Evolutionary conservation across 2,113 vertebrate species (phyloP).

Genomic region (Channa maculata): DNA sequence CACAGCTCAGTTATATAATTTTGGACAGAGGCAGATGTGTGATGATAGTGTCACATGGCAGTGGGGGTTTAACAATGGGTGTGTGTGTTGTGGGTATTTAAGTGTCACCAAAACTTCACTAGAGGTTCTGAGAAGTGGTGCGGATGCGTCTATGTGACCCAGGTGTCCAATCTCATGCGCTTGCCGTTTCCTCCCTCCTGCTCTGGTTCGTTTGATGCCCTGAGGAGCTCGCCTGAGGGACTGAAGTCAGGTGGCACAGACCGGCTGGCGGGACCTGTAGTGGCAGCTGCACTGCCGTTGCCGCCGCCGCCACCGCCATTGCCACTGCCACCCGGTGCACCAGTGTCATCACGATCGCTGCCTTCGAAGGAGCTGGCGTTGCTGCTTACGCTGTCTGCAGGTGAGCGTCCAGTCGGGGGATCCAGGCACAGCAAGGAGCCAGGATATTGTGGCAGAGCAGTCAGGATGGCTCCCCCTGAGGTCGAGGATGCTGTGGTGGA

Average conservation of each 20-base stretch:
- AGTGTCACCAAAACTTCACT: conserved; percentile 59
- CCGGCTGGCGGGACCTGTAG: conserved; percentile 77
- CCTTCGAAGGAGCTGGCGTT: conserved; percentile 94
- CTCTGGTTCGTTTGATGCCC: conserved; percentile 85
- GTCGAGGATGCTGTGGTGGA: conserved; percentile 69
- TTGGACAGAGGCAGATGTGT: conserved; percentile 57
- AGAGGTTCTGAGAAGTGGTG: neutral
- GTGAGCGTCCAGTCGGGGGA: conserved; percentile 88
- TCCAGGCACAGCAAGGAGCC: conserved; percentile 88
- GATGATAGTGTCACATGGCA: conserved; percentile 70
- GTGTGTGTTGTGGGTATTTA: conserved; percentile 54
- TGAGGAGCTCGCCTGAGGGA: conserved; percentile 86
- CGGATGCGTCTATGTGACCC: conserved; percentile 89
- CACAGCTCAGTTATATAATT: conserved; percentile 48
- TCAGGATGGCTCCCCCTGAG: conserved; percentile 68
- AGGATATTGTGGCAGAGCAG: conserved; percentile 82
- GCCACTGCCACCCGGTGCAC: conserved; percentile 66
- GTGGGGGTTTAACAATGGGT: conserved; percentile 52
- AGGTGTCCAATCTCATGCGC: conserved; percentile 94
- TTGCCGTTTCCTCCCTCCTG: conserved; percentile 91
- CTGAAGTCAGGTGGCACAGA: conserved; percentile 85
- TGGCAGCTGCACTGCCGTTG: conserved; percentile 63
- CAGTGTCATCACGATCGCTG: conserved; percentile 89
- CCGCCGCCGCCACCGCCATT: conserved; percentile 71
- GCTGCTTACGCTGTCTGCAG: conserved; percentile 94